Conservation (phyloP, 2,113 vertebrate genomes). For the Propithecus coquereli region DNA sequence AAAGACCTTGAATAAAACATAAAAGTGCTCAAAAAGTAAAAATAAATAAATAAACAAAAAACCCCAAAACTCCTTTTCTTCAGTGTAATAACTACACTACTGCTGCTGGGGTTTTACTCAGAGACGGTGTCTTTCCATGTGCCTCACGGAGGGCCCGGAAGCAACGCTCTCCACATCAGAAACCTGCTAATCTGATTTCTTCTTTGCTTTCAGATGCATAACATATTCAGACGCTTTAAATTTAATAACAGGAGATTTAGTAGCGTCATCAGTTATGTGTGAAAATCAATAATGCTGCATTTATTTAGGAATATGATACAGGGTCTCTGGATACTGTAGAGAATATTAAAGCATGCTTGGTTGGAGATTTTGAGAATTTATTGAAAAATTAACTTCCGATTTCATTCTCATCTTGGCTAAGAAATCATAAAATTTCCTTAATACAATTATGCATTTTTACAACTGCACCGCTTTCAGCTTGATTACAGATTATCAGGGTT, state of each 20-base stretch:
- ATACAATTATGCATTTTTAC: slow-evolving; percentile 1
- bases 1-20: neutral
- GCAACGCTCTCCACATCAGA: neutral
- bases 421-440: slow-evolving; percentile 33
- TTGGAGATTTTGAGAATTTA: slow-evolving; percentile 36
- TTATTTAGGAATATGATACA: neutral
- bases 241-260: slow-evolving; percentile 17
- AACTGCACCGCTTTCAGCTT: neutral
- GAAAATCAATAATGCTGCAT: neutral
- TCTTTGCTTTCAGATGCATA: neutral
- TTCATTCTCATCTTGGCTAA: slow-evolving; percentile 26
- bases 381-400: slow-evolving; percentile 42
- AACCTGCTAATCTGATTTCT: slow-evolving; percentile 7
- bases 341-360: neutral
- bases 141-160: neutral
- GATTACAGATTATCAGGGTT: neutral
- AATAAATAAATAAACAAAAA: no score
- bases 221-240: neutral
- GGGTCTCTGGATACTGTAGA: neutral
- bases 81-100: accelerated
- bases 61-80: neutral
- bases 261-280: neutral
- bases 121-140: neutral
- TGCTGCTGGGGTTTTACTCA: no score
- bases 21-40: neutral